These are phyloP conservation scores for Chamaetylas fuelleborni DNA, from an alignment of 2,113 vertebrate genomes.

Conservation along the genomic window DNA sequence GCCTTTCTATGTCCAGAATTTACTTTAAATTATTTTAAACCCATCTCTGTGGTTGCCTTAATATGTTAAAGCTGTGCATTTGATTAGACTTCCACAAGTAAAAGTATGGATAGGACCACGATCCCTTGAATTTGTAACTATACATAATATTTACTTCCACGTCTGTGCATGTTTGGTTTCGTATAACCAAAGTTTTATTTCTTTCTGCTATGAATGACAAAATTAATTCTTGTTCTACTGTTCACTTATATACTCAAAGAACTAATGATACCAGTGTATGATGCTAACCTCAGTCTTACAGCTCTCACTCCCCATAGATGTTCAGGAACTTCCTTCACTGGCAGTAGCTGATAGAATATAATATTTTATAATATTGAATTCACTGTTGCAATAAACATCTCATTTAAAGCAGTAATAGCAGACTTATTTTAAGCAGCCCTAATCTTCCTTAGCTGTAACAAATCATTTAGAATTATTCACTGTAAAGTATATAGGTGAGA, in stretches of 20 bases:
- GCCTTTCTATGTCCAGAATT: not conserved
- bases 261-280: not conserved
- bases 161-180: not conserved
- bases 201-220: not conserved
- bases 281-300: not conserved
- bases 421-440: constrained; percentile 11
- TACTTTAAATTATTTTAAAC: not conserved
- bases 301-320: not conserved
- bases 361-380: not conserved
- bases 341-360: not conserved
- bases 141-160: not conserved
- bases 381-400: not conserved
- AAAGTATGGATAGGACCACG: not conserved
- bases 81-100: not conserved
- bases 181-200: not conserved
- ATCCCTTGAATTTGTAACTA: not conserved
- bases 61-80: not conserved
- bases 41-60: not conserved
- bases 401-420: not conserved
- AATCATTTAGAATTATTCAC: constrained; percentile 16
- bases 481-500: constrained; percentile 34
- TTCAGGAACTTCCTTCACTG: not conserved
- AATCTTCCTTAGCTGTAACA: constrained; percentile 5
- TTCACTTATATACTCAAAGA: not conserved
- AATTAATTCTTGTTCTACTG: not conserved